Evolutionary conservation across 2,888 invertebrate species (phyloP).

Genomic region (Biston betularia): DNA sequence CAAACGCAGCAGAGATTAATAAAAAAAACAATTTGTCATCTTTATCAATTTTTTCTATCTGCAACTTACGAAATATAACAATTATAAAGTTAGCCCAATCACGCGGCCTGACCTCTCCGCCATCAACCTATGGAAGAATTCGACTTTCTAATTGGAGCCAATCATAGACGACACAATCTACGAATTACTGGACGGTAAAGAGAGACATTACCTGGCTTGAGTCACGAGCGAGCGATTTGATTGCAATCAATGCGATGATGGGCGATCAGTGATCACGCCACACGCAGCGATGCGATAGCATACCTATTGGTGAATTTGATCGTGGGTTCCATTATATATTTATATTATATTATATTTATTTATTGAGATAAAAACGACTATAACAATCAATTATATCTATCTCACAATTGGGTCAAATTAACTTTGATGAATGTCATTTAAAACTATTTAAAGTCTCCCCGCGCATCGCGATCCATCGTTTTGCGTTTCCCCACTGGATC

Average conservation of each 20-base stretch:
- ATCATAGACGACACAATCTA: slow-evolving; percentile 40
- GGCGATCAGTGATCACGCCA: slow-evolving; percentile 48
- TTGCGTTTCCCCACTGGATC: too few relatives aligned
- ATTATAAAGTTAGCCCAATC: slow-evolving; percentile 31
- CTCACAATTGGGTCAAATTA: too few relatives aligned
- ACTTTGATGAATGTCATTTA: too few relatives aligned
- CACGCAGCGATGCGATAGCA: slow-evolving; percentile 46
- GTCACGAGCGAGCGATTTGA: slow-evolving; percentile 82
- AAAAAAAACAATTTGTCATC: too few relatives aligned
- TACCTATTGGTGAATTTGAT: slow-evolving; percentile 16
- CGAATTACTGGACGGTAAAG: slow-evolving; percentile 65
- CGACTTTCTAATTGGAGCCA: slow-evolving; percentile 37
- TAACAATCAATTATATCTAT: too few relatives aligned
- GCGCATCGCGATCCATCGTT: too few relatives aligned
- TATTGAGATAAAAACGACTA: too few relatives aligned
- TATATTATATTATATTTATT: too few relatives aligned
- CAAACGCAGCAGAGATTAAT: background rate
- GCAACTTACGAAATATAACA: background rate
- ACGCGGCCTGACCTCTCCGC: slow-evolving; percentile 30
- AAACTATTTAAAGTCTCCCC: too few relatives aligned
- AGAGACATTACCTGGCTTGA: slow-evolving; percentile 76
- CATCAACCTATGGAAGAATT: slow-evolving; percentile 33
- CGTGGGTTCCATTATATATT: too few relatives aligned
- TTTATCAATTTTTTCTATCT: slow-evolving; percentile 2
- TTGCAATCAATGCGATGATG: slow-evolving; percentile 72